A percentile compares a stretch with the other conserved stretches of the same genome.
These are phyloP conservation scores for Crocodylus rhombifer DNA, from an alignment of 2,797 vertebrate species.

Conservation along the genomic window DNA sequence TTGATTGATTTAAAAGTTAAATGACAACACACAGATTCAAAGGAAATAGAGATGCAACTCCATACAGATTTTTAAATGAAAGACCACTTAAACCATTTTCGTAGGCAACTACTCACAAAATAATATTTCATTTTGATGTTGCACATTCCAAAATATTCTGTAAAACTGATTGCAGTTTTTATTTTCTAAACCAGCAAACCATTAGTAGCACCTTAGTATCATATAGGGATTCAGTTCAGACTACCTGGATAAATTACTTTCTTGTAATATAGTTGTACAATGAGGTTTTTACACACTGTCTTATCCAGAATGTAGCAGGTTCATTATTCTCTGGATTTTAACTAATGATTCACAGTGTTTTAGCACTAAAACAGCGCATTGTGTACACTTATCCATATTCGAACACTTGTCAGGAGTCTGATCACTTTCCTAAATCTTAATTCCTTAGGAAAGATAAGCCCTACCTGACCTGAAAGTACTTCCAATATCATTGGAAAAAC, in stretches of 20 bases:
- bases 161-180: neutral
- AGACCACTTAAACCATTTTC: neutral
- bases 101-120: neutral
- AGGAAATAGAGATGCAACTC: neutral
- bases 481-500: constrained; percentile 66
- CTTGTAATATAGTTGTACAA: neutral
- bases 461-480: constrained; percentile 49
- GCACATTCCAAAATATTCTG: neutral
- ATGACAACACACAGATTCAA: neutral
- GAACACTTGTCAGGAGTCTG: neutral
- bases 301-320: neutral
- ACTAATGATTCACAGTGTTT: neutral
- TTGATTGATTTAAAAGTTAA: neutral
- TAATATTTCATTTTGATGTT: neutral
- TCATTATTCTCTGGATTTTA: constrained; percentile 35
- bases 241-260: constrained; percentile 27
- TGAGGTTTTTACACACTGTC: neutral
- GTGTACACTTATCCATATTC: neutral
- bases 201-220: constrained; percentile 2
- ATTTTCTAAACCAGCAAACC: neutral
- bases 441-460: constrained; percentile 13
- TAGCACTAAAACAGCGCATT: neutral
- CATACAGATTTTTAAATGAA: neutral
- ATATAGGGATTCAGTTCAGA: constrained; percentile 21
- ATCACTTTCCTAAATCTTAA: constrained; percentile 27